phyloP scores from a whole-genome alignment of 1,140 invertebrate genomes.

The Akabosia matsudoensis region DNA sequence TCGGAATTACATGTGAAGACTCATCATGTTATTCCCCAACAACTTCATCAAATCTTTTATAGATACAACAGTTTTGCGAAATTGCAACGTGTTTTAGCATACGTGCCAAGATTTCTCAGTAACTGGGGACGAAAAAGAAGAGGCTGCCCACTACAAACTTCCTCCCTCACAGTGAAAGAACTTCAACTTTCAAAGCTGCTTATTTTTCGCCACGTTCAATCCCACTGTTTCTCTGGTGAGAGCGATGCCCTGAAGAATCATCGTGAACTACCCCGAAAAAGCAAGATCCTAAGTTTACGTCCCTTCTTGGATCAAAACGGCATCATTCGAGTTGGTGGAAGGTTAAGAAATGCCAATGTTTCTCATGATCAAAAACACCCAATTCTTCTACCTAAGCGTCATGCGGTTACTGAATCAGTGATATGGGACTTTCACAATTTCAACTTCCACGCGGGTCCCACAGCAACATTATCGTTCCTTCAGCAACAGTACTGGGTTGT shows the following conservation, averaged over 20 bases:
- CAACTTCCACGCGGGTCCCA: constrained; percentile 40
- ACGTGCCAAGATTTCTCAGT: background rate
- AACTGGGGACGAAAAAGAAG: background rate
- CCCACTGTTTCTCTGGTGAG: background rate
- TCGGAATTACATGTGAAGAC: background rate
- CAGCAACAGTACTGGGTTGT: constrained; percentile 42
- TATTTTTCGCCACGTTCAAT: background rate
- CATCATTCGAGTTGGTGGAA: constrained; percentile 42
- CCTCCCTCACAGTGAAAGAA: background rate
- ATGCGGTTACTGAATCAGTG: constrained; percentile 38
- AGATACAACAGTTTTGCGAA: background rate
- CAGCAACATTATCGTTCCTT: constrained; percentile 37
- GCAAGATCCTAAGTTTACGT: background rate
- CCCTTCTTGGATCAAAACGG: constrained; percentile 33
- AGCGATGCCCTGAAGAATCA: background rate
- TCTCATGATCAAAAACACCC: constrained; percentile 37
- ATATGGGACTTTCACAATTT: background rate
- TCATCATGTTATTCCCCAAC: background rate
- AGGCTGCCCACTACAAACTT: background rate
- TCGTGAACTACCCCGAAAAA: background rate
- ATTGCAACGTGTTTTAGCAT: constrained; percentile 11
- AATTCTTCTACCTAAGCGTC: constrained; percentile 47
- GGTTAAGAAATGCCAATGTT: constrained; percentile 35
- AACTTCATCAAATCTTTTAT: constrained; percentile 34
- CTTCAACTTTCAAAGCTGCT: background rate